Percentiles rank a stretch among this genome's conserved stretches.
phyloP scores from a whole-genome alignment of 2,113 vertebrate genomes.

The Salvelinus sp. region DNA sequence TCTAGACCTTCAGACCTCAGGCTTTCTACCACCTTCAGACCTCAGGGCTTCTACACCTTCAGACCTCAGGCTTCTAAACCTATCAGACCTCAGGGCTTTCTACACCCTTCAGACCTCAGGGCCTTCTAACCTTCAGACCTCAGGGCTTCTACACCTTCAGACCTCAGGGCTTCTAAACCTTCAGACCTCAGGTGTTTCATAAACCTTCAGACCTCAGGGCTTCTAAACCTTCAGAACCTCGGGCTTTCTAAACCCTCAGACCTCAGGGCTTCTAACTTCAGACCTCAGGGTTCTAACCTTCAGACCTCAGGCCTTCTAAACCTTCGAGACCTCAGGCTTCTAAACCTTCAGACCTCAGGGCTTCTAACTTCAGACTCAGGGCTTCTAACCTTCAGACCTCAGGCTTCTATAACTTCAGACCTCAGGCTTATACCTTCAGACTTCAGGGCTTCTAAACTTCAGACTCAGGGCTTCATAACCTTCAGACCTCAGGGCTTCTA shows the following conservation, averaged over 20 bases:
- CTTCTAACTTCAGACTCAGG: neutral
- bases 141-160: neutral
- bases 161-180: neutral
- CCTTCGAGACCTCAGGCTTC: neutral
- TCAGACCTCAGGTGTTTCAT: neutral
- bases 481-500: neutral
- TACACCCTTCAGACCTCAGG: neutral
- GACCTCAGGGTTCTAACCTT: too few relatives aligned
- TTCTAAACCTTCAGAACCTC: neutral
- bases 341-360: neutral
- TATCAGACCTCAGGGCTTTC: too few relatives aligned
- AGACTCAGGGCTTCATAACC: neutral
- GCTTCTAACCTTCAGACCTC: neutral
- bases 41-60: too few relatives aligned
- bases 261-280: neutral
- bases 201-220: neutral
- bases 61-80: too few relatives aligned
- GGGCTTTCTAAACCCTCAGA: neutral
- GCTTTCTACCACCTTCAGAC: too few relatives aligned
- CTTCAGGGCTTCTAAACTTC: neutral
- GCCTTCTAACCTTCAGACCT: neutral
- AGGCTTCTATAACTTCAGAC: neutral
- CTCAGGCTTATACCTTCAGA: neutral
- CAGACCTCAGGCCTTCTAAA: too few relatives aligned
- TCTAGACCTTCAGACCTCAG: too few relatives aligned